These are phyloP conservation scores for Oxygymnocypris stewartii DNA, from an alignment of 2,113 vertebrate genomes.

Conservation along the genomic window DNA sequence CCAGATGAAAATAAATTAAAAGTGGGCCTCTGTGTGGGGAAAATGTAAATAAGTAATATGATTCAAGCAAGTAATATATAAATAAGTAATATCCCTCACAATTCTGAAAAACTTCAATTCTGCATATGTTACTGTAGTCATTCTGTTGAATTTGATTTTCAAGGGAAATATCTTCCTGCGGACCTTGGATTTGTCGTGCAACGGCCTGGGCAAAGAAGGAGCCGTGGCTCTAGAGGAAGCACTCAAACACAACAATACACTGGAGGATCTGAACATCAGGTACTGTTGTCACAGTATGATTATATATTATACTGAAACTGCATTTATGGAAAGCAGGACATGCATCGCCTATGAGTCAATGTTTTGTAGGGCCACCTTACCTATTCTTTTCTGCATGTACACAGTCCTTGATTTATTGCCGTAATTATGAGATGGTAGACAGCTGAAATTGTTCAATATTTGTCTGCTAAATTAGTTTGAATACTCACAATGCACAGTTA, in stretches of 20 bases:
- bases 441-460: neutral
- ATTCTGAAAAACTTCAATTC: neutral
- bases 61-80: too few relatives aligned
- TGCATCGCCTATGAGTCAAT: neutral
- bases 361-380: neutral
- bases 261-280: slow-evolving; percentile 83
- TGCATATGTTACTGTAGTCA: neutral
- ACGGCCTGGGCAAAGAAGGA: slow-evolving; percentile 79
- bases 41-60: neutral
- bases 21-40: neutral
- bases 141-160: neutral
- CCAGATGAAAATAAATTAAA: too few relatives aligned
- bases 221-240: slow-evolving; percentile 77
- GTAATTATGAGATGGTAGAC: neutral
- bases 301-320: neutral
- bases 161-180: slow-evolving; percentile 81
- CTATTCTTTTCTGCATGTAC: neutral
- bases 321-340: neutral
- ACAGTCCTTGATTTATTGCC: slow-evolving; percentile 27
- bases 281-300: slow-evolving; percentile 50
- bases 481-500: slow-evolving; percentile 8
- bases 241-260: slow-evolving; percentile 76
- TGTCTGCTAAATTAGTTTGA: neutral
- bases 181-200: slow-evolving; percentile 80
- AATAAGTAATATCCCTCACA: neutral